These are phyloP conservation scores for Daboia siamensis DNA, from an alignment of 2,113 vertebrate genomes.

Conservation along the genomic window DNA sequence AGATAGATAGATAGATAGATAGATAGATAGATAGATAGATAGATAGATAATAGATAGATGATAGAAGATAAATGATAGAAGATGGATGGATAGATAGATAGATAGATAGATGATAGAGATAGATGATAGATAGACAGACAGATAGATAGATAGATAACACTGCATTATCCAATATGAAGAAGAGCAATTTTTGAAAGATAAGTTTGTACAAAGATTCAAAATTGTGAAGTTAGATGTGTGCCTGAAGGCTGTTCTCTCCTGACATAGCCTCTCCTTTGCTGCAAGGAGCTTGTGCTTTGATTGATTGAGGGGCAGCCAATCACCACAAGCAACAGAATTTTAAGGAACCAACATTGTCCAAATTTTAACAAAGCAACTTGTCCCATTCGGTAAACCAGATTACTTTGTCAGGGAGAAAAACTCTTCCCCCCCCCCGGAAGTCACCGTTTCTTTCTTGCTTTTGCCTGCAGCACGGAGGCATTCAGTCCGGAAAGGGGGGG, in stretches of 20 bases:
- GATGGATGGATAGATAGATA: too few relatives aligned
- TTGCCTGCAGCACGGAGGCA: slow-evolving; percentile 79
- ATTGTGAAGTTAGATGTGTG: neutral
- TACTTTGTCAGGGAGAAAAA: neutral
- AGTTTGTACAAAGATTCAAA: neutral
- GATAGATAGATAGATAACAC: neutral
- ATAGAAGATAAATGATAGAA: too few relatives aligned
- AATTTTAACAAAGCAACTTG: neutral
- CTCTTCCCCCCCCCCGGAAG: neutral
- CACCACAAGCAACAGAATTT: neutral
- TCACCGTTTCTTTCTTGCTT: neutral
- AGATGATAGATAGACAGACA: too few relatives aligned
- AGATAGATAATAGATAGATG: too few relatives aligned
- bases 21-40: too few relatives aligned
- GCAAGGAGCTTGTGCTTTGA: neutral
- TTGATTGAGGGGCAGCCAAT: neutral
- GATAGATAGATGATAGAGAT: too few relatives aligned
- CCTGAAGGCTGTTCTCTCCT: neutral
- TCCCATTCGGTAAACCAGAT: neutral
- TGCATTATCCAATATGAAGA: neutral
- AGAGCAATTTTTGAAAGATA: neutral
- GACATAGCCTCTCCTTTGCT: neutral
- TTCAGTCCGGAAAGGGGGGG: slow-evolving; percentile 83
- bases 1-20: too few relatives aligned
- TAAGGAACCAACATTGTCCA: neutral